Percentiles rank a stretch among this genome's conserved stretches.
phyloP scores from a whole-genome alignment of 2,888 invertebrate species.

The Pycnomerus fuliginosus region DNA sequence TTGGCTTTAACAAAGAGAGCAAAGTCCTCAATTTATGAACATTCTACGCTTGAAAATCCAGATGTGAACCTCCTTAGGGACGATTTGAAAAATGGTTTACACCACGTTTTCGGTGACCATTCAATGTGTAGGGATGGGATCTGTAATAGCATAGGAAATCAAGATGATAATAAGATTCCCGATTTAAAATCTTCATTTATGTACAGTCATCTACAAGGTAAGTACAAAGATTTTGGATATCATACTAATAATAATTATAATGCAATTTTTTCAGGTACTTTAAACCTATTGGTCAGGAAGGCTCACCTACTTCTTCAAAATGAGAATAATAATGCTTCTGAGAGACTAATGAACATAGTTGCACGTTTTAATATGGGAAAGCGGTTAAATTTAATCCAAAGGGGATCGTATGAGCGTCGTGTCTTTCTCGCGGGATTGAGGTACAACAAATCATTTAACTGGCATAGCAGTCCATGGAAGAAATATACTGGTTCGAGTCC shows the following conservation, averaged over 20 bases:
- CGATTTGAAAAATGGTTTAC: background rate
- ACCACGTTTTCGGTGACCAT: background rate
- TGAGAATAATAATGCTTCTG: conserved; percentile 32
- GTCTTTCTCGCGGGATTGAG: conserved; percentile 35
- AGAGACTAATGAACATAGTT: conserved; percentile 33
- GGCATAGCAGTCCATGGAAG: conserved; percentile 2
- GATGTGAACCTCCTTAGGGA: background rate
- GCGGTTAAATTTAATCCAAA: conserved; percentile 32
- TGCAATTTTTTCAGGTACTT: background rate
- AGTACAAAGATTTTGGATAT: background rate
- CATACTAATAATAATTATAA: background rate
- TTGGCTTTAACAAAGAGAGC: background rate
- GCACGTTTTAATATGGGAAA: conserved; percentile 38
- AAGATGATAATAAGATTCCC: background rate
- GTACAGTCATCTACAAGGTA: background rate
- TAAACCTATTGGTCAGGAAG: background rate
- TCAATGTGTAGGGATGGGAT: background rate
- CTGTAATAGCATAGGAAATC: background rate
- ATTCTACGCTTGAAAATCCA: background rate
- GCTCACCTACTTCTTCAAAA: conserved; percentile 22
- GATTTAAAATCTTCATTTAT: background rate
- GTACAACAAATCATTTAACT: conserved; percentile 26
- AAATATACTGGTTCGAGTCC: background rate
- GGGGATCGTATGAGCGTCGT: conserved; percentile 33
- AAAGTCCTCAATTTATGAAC: background rate